Base-by-base conservation (phyloP, 2,113 vertebrate species). In the Paedocypris sp. region DNA sequence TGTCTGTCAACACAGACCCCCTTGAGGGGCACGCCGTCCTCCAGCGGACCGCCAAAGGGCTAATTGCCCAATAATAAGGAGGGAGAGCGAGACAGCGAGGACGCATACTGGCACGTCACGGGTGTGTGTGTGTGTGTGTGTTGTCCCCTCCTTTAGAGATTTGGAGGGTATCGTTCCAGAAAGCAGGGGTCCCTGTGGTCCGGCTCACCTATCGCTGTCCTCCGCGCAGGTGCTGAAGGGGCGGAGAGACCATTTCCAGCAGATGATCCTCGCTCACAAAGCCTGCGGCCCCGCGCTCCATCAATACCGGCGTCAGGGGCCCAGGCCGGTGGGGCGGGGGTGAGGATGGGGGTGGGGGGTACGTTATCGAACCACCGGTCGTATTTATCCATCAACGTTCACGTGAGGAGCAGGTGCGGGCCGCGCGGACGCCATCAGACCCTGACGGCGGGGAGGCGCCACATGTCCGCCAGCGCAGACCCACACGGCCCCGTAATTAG, bases 11-110 rank as follows among this genome's bases (percentile, higher is more conserved):
- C 68, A 76, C 66, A 76, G 71, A 69, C 60, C 42, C 35, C 60
- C 62, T 51, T 65, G 41, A 45, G 57, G 64, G 66, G 47, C 28
- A 25, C 12, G 5, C 54, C 57, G 32, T 67, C 69, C 66, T 70
- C 58, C 67, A 62, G 53, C 68, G 51, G 69, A 71, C 69, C 67
- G 74, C 74, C 71, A 76, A 76, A 76, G 72, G 72, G 74, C 74
- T 76, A 76, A 74, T 74, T 76, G 74, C 67, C 23, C 66, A 74
- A 74, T 76, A 74, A 76, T 76, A 76, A 71, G 73, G 68, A 71
- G 71, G 46, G 60, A 56, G 52, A 54, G 38, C 8, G 53, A 54
- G 69, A 18, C n/a, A n/a, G n/a, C n/a, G 33, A 60, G 48, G 64
- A 67, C 74, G 63, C 73, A 75, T 75, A 71, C n/a, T n/a, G n/a